These are phyloP conservation scores for Turnix velox DNA, from an alignment of 2,113 vertebrate species.

Conservation along the genomic window DNA sequence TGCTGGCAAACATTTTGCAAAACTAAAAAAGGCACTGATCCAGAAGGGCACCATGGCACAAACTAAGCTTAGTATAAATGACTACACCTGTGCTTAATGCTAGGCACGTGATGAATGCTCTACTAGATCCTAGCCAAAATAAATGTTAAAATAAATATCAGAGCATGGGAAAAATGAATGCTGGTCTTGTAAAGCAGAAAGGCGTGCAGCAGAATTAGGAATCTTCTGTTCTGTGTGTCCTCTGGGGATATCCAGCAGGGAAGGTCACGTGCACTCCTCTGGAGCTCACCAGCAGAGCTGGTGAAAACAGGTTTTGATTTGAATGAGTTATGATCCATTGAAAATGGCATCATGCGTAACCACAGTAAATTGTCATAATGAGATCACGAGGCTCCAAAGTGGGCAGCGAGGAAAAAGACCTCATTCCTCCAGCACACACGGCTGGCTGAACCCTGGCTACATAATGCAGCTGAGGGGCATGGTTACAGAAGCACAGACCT, in stretches of 20 bases:
- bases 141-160: slow-evolving; percentile 5
- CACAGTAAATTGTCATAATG: slow-evolving; percentile 58
- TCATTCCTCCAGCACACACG: not conserved
- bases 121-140: slow-evolving; percentile 21
- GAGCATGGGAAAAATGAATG: not conserved
- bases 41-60: slow-evolving; percentile 22
- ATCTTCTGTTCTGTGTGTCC: not conserved
- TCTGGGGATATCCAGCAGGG: slow-evolving; percentile 37
- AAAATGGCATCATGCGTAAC: slow-evolving; percentile 42
- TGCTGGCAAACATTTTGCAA: slow-evolving; percentile 6
- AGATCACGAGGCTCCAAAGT: slow-evolving; percentile 39
- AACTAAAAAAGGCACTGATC: not conserved
- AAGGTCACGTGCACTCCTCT: not conserved
- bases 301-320: slow-evolving; percentile 58
- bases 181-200: slow-evolving; percentile 14
- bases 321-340: slow-evolving; percentile 57
- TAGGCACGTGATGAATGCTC: slow-evolving; percentile 31
- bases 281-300: not conserved
- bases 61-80: slow-evolving; percentile 2
- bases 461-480: not conserved
- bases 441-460: not conserved
- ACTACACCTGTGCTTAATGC: slow-evolving; percentile 23
- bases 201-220: not conserved
- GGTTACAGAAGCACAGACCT: no score
- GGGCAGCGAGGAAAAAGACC: not conserved